Base-by-base conservation (phyloP, 2,888 invertebrate species). In the Scaptomyza caliginosa region DNA sequence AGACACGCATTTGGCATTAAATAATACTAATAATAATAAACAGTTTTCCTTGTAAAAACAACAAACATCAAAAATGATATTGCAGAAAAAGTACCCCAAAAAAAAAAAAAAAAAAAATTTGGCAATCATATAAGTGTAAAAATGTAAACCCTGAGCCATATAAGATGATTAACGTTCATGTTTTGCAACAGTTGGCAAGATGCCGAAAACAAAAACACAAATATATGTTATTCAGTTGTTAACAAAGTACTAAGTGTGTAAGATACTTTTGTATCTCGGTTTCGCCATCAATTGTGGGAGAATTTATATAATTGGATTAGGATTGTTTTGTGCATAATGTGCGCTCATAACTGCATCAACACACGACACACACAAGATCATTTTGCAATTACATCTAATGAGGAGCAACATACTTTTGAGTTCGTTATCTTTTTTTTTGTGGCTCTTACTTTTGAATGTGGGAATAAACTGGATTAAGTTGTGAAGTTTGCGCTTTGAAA, bases 211-310 rank as follows among this genome's bases (percentile, higher is more conserved):
- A 26, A 5, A 8, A n/a, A n/a, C n/a, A n/a, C n/a, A n/a, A n/a
- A n/a, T n/a, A n/a, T n/a, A n/a, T n/a, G n/a, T n/a, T n/a, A n/a
- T n/a, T n/a, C n/a, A n/a, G 19, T 38, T 43, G 68, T 70, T 42
- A 48, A 46, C 65, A 59, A 65, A 65, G 56, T 71, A 71, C 59
- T 51, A 55, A 55, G 16, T 34, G 21, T 48, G 16, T 23, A 34
- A n/a, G n/a, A 8, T 34, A 32, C 32, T 16, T 5, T 28, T 21
- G 32, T 49, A 32, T 13, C 32, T 34, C 19, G 30, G 49, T 57
- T 52, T 49, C 57, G 62, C 16, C 39, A 64, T 86, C 70, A 86
- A 84, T 80, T 84, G 80, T 80, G 80, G 73, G 80, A 80, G 80
- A 84, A 77, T 80, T 68, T 38, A 1, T 38, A 65, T 49, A 76